Evolutionary conservation across 2,888 invertebrate species (phyloP).

Genomic region (Drosophila limbata): DNA sequence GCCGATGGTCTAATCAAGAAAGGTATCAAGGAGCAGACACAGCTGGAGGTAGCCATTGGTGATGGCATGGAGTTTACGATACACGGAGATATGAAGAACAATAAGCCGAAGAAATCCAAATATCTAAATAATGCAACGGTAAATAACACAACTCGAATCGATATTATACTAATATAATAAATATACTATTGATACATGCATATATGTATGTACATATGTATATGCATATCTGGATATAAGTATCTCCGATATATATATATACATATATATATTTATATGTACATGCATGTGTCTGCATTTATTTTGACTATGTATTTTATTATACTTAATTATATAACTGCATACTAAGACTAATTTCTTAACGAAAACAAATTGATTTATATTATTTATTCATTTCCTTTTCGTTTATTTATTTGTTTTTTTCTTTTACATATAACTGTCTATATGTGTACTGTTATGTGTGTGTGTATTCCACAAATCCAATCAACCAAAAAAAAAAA

Average conservation of each 20-base stretch:
- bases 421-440: conserved; percentile 72
- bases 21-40: conserved; percentile 95
- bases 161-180: neutral
- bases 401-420: conserved; percentile 65
- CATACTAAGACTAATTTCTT: conserved; percentile 58
- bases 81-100: conserved; percentile 94
- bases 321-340: conserved; percentile 33
- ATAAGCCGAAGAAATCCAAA: conserved; percentile 93
- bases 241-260: conserved; percentile 19
- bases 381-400: conserved; percentile 71
- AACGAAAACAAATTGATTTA: conserved; percentile 71
- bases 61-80: conserved; percentile 97
- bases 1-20: conserved; percentile 94
- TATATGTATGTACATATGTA: conserved; percentile 40
- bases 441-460: conserved; percentile 73
- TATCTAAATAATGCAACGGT: conserved; percentile 92
- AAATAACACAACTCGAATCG: conserved; percentile 71
- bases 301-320: conserved; percentile 37
- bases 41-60: conserved; percentile 95
- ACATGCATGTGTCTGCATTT: conserved; percentile 1
- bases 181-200: conserved; percentile 16
- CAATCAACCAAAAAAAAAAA: conserved; percentile 57
- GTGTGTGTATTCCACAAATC: conserved; percentile 66
- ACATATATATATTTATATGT: conserved; percentile 21
- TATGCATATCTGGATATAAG: conserved; percentile 31